Evolutionary conservation across 2,888 invertebrate genomes (phyloP).

Genomic region (Augochlorella aurata): DNA sequence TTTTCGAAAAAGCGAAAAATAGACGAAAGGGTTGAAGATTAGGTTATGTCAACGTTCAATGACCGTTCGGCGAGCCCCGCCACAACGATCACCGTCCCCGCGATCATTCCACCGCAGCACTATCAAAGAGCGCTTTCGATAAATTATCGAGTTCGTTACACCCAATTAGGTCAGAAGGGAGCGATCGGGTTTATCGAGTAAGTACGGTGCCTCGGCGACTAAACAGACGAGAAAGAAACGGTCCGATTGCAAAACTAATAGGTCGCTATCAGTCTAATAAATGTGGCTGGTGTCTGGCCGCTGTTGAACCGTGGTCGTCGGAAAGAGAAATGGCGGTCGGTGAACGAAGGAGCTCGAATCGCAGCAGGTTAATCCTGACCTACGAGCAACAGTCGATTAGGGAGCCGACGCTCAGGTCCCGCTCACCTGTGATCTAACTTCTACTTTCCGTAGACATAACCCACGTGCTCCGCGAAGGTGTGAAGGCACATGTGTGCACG

Average conservation of each 20-base stretch:
- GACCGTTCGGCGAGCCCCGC: not conserved
- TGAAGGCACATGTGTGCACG: conserved; percentile 13
- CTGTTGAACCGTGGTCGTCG: not conserved
- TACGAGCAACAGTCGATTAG: conserved; percentile 44
- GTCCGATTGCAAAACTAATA: not conserved
- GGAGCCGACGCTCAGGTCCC: conserved; percentile 40
- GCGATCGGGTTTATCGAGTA: not conserved
- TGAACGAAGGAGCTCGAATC: conserved; percentile 30
- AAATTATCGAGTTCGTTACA: conserved; percentile 1
- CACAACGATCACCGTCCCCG: not conserved
- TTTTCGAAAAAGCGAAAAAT: too few species aligned
- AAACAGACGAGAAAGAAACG: not conserved
- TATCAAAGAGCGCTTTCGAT: not conserved
- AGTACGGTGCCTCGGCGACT: not conserved
- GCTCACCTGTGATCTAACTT: conserved; percentile 61
- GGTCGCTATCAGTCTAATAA: conserved; percentile 1
- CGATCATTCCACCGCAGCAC: not conserved
- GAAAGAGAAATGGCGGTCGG: conserved; percentile 1
- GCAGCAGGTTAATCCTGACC: conserved; percentile 50
- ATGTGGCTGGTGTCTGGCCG: conserved; percentile 1
- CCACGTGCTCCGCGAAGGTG: conserved; percentile 56
- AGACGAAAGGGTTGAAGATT: not conserved
- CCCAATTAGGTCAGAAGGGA: conserved; percentile 1
- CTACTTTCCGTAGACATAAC: conserved; percentile 59
- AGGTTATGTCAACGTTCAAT: not conserved